phyloP scores from a whole-genome alignment of 1,140 invertebrate species.

The Euborellia annulipes region DNA sequence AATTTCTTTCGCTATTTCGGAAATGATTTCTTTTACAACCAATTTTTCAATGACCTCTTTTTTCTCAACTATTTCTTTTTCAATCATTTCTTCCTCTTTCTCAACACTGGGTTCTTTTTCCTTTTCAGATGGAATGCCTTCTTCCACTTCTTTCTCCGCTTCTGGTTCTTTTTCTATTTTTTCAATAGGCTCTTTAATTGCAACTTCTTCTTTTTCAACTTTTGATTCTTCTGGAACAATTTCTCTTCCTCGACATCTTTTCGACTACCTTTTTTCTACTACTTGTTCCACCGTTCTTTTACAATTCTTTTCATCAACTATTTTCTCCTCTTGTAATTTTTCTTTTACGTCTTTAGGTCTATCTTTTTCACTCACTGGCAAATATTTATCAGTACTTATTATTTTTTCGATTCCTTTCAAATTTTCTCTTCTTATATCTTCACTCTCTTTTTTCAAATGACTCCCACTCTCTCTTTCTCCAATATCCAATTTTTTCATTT shows the following conservation, averaged over 20 bases:
- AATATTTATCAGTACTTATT: neutral
- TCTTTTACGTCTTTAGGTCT: slow-evolving; percentile 1
- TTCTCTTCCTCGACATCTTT: neutral
- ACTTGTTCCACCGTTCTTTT: slow-evolving; percentile 9
- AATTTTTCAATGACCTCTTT: slow-evolving; percentile 1
- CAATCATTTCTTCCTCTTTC: neutral
- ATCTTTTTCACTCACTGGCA: too few relatives aligned
- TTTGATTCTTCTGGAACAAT: slow-evolving; percentile 7
- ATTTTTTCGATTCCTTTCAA: slow-evolving; percentile 9
- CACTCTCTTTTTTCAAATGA: slow-evolving; percentile 1
- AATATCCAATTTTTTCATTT: too few relatives aligned
- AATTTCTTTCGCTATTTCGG: too few relatives aligned
- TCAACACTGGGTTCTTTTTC: slow-evolving; percentile 2
- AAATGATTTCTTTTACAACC: too few relatives aligned
- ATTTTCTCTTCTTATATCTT: slow-evolving; percentile 4
- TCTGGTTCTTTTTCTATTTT: slow-evolving; percentile 14
- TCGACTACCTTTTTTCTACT: slow-evolving; percentile 3
- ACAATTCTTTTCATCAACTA: slow-evolving; percentile 5
- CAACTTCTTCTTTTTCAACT: slow-evolving; percentile 12
- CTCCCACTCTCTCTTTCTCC: slow-evolving; percentile 4
- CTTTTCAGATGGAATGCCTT: slow-evolving; percentile 1
- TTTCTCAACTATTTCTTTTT: neutral
- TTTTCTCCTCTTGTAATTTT: neutral
- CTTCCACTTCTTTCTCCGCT: slow-evolving; percentile 7
- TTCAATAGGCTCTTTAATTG: slow-evolving; percentile 18